phyloP scores from a whole-genome alignment of 2,113 vertebrate species.

The Myrmophylax atrothorax region DNA sequence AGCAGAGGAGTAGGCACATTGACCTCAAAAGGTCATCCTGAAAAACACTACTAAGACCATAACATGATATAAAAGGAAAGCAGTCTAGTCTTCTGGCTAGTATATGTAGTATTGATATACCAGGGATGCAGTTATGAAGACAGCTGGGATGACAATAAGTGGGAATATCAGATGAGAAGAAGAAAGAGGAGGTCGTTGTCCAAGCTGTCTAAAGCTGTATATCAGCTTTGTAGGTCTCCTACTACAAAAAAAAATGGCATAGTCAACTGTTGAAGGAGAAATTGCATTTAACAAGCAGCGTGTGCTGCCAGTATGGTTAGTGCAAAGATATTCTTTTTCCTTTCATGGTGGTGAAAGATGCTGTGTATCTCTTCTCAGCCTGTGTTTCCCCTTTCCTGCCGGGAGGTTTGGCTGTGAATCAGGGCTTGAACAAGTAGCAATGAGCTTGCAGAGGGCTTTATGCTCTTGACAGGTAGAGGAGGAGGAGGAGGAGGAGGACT shows the following conservation, averaged over 20 bases:
- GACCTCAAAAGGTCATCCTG: not conserved
- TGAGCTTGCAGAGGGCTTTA: not conserved
- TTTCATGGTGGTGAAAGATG: not conserved
- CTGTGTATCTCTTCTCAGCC: not conserved
- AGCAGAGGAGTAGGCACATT: not conserved
- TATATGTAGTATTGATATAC: not conserved
- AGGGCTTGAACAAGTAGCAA: not conserved
- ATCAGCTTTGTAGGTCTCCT: not conserved
- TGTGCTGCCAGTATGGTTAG: not conserved
- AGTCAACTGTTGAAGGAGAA: not conserved
- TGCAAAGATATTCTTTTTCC: not conserved
- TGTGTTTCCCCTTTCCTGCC: not conserved
- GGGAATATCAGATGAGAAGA: not conserved
- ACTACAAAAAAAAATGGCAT: not conserved
- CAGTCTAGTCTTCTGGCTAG: not conserved
- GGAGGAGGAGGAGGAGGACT: not conserved
- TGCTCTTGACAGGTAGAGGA: not conserved
- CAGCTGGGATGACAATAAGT: not conserved
- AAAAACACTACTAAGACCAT: not conserved
- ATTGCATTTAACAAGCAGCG: not conserved
- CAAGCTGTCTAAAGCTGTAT: not conserved
- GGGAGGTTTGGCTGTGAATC: not conserved
- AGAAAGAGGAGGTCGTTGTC: not conserved
- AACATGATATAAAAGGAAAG: not conserved
- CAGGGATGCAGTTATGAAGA: not conserved